phyloP scores from a whole-genome alignment of 2,888 invertebrate species.

The Smittia sp. region DNA sequence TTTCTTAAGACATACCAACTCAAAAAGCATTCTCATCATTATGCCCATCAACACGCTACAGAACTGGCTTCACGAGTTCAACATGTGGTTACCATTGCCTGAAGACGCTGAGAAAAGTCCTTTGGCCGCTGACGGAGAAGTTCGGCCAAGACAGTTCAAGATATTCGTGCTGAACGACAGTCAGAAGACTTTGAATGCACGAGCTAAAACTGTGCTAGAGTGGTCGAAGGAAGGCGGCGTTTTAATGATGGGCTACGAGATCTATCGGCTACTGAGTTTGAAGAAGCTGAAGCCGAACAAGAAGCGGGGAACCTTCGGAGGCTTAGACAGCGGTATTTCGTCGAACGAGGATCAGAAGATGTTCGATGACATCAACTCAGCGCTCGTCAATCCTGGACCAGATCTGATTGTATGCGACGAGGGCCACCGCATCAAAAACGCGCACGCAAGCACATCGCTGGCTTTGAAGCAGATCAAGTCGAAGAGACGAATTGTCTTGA shows the following conservation, averaged over 20 bases:
- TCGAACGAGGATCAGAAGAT: slow-evolving; percentile 66
- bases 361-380: slow-evolving; percentile 80
- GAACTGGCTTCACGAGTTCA: slow-evolving; percentile 96
- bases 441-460: slow-evolving; percentile 93
- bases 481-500: slow-evolving; percentile 89
- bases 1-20: slow-evolving; percentile 84
- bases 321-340: slow-evolving; percentile 51
- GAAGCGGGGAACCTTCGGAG: slow-evolving; percentile 47
- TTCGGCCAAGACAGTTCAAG: slow-evolving; percentile 79
- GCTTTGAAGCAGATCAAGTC: slow-evolving; percentile 94
- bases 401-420: slow-evolving; percentile 95
- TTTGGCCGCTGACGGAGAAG: slow-evolving; percentile 62
- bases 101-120: slow-evolving; percentile 61
- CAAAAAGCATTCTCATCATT: slow-evolving; percentile 88
- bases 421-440: slow-evolving; percentile 97
- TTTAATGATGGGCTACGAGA: slow-evolving; percentile 93
- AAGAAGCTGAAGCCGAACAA: slow-evolving; percentile 67
- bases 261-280: slow-evolving; percentile 85
- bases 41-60: slow-evolving; percentile 99
- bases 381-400: slow-evolving; percentile 86
- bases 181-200: slow-evolving; percentile 83
- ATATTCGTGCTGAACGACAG: slow-evolving; percentile 91
- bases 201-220: slow-evolving; percentile 80
- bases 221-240: slow-evolving; percentile 91
- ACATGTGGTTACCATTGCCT: slow-evolving; percentile 95